These are phyloP conservation scores for Aethina tumida DNA, from an alignment of 1,140 invertebrate genomes.

Conservation along the genomic window DNA sequence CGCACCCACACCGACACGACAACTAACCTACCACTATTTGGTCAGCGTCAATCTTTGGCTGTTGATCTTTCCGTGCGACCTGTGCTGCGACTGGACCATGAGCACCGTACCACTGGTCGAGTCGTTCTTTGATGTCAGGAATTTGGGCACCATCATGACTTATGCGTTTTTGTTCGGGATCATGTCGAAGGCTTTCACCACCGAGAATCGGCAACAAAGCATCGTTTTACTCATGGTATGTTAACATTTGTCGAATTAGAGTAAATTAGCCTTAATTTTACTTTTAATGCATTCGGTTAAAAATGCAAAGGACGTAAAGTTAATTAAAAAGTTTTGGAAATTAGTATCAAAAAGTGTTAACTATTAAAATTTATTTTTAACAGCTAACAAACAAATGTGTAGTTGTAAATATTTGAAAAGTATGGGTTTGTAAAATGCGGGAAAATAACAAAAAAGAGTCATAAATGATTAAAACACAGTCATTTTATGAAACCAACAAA, in stretches of 20 bases:
- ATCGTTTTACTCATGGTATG: constrained; percentile 73
- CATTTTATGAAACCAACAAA: no score
- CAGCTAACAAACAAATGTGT: no score
- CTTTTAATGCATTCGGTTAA: neutral
- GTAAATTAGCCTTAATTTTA: neutral
- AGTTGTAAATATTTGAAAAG: no score
- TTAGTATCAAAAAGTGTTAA: no score
- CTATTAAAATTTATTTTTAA: no score
- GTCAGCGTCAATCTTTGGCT: constrained; percentile 85
- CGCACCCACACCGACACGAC: constrained; percentile 63
- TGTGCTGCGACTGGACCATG: constrained; percentile 99
- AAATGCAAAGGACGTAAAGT: neutral
- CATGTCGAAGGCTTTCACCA: constrained; percentile 52
- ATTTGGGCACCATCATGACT: constrained; percentile 70
- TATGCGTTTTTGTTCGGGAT: constrained; percentile 55
- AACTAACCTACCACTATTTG: constrained; percentile 90
- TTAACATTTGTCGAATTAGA: neutral
- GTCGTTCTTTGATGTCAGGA: constrained; percentile 69
- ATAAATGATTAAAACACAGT: no score
- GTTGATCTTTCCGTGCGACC: constrained; percentile 74
- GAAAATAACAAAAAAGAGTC: no score
- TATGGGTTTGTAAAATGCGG: no score
- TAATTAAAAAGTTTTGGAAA: constrained; percentile 1
- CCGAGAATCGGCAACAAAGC: constrained; percentile 55
- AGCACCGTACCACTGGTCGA: constrained; percentile 84